A percentile compares a stretch with the other conserved stretches of the same genome.
phyloP scores from a whole-genome alignment of 2,113 vertebrate genomes.

The Raja brachyura region DNA sequence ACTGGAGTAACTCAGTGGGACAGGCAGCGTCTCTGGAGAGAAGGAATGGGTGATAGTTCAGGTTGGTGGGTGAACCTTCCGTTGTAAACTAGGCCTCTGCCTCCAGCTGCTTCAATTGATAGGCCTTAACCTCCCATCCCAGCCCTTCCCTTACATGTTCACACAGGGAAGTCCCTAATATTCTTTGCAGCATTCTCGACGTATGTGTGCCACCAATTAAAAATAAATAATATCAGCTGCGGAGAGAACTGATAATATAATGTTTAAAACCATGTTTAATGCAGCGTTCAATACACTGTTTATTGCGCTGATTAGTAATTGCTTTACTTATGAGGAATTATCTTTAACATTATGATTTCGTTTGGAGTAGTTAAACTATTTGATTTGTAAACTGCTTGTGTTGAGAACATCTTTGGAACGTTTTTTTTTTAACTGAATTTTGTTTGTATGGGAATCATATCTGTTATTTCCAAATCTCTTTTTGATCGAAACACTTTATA shows the following conservation, averaged over 20 bases:
- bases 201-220: neutral
- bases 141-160: neutral
- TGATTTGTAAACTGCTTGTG: neutral
- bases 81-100: too few species aligned
- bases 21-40: too few species aligned
- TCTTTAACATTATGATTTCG: neutral
- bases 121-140: neutral
- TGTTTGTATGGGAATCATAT: neutral
- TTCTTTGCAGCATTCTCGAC: neutral
- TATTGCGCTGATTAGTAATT: neutral
- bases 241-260: neutral
- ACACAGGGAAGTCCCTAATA: neutral
- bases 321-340: neutral
- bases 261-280: neutral
- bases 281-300: neutral
- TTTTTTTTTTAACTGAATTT: neutral
- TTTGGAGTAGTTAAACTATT: neutral
- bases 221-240: neutral
- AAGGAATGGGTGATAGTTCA: too few species aligned
- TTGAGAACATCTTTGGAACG: neutral
- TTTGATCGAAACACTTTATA: slow-evolving; percentile 6
- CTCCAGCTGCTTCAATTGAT: neutral
- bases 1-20: too few species aligned
- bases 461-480: neutral
- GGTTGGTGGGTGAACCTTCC: neutral